Evolutionary conservation across 2,888 invertebrate genomes (phyloP), one percentile per base, ranked within the genome.

Genomic region (Eilema griseolum): DNA sequence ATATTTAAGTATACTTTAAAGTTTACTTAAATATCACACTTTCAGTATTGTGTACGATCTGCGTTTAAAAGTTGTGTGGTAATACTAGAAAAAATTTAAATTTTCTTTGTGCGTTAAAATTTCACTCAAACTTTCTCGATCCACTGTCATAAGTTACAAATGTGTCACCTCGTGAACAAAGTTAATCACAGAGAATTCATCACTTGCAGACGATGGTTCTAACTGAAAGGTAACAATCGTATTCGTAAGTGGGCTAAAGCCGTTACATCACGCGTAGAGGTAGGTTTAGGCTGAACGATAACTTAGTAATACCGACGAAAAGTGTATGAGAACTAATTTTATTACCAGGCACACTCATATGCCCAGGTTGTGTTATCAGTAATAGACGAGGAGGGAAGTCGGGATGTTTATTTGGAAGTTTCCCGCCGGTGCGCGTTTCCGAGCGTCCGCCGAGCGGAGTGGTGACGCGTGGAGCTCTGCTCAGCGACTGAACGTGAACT

Each of bases 231-330:
- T 86, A 90, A 89, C 88, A 89, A 91, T 90, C 86, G 85, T 86
- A 89, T 90, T 90, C 87, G 86, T 87, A 90, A 89, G 89, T 89
- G 77, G 88, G 87, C 83, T 88, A 86, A 89, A 90, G 85, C 84
- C 84, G 86, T 90, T 90, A 90, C 87, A 89, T 88, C 89, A 90
- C 89, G 84, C 84, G 82, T 85, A 67, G 72, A 79, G 75, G 72
- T 76, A 75, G 74, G 77, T 78, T 74, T 76, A 75, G 75, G 76
- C 78, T 74, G 67, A 71, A 70, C 56, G 66, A 66, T 71, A 69
- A 76, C 68, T 69, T 66, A 33, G 14, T 52, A 33, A 69, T 57
- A 61, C 61, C 67, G 60, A 62, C 33, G 56, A 61, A 72, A 72
- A 74, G 62, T 79, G 70, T 72, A 75, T 62, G 31, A n/a, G 61